A percentile compares a stretch with the other conserved stretches of the same genome.
phyloP scores from a whole-genome alignment of 2,797 vertebrate species.

The Naso thynnoides region DNA sequence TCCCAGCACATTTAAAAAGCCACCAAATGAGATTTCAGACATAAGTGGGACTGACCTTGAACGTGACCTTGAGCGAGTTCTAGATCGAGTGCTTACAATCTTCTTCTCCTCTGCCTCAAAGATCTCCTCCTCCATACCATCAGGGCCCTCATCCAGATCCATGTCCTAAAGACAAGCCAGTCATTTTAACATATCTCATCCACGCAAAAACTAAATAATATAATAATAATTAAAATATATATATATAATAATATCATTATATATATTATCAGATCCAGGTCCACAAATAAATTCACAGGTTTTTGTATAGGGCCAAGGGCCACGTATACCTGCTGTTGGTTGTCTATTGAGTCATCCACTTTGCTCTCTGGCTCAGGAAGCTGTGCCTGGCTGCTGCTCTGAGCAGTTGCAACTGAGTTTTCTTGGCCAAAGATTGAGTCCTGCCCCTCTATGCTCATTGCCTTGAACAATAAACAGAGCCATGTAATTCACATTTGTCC shows the following conservation, averaged over 20 bases:
- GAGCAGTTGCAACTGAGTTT: constrained; percentile 88
- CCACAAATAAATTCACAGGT: background rate
- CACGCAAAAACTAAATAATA: background rate
- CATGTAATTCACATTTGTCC: background rate
- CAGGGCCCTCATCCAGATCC: constrained; percentile 97
- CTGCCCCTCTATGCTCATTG: constrained; percentile 90
- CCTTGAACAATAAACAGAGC: constrained; percentile 73
- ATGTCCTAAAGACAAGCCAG: constrained; percentile 88
- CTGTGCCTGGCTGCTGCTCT: constrained; percentile 92
- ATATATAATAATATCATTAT: too few relatives aligned
- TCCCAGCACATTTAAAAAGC: background rate
- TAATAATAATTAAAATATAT: too few relatives aligned
- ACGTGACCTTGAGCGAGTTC: constrained; percentile 94
- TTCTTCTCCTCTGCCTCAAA: constrained; percentile 96
- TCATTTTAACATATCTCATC: background rate
- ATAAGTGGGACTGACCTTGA: constrained; percentile 87
- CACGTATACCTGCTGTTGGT: constrained; percentile 92
- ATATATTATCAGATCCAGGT: background rate
- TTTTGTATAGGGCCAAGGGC: background rate
- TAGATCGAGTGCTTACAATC: constrained; percentile 89
- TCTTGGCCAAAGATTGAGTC: constrained; percentile 94
- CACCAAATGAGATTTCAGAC: constrained; percentile 4
- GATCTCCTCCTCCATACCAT: constrained; percentile 92
- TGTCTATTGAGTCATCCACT: constrained; percentile 95
- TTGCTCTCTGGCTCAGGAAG: constrained; percentile 91